Evolutionary conservation across 2,888 invertebrate species (phyloP).

Genomic region (Euphydryas editha): DNA sequence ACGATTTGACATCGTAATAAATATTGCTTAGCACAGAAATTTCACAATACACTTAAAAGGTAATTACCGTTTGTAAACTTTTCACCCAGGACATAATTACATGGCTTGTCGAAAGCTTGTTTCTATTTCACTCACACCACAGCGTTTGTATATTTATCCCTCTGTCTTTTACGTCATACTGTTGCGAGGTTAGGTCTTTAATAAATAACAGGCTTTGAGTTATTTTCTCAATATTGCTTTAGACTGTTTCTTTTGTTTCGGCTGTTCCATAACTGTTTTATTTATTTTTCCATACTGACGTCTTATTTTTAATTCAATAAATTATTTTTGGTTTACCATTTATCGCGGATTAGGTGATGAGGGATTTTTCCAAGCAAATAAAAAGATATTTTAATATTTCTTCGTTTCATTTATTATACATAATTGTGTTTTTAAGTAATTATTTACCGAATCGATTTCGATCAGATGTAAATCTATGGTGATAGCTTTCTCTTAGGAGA

Average conservation of each 20-base stretch:
- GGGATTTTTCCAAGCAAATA: not conserved
- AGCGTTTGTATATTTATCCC: not conserved
- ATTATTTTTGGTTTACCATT: not conserved
- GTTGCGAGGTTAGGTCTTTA: constrained; percentile 12
- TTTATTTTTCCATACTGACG: not conserved
- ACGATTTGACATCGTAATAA: constrained; percentile 9
- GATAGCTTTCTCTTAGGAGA: too few species aligned
- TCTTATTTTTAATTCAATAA: not conserved
- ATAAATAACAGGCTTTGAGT: constrained; percentile 30
- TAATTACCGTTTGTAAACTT: constrained; percentile 22
- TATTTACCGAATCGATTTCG: too few species aligned
- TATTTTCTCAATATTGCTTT: constrained; percentile 30
- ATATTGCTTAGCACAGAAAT: constrained; percentile 16
- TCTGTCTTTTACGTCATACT: constrained; percentile 3
- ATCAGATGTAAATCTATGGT: too few species aligned
- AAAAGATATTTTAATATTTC: not conserved
- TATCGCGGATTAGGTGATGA: not conserved
- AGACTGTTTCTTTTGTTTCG: constrained; percentile 15
- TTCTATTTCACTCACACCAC: constrained; percentile 5
- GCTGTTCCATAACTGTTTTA: not conserved
- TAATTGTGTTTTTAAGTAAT: too few species aligned
- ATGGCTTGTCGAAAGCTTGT: not conserved
- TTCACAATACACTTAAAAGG: constrained; percentile 19
- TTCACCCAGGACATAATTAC: constrained; percentile 19
- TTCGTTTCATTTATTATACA: not conserved